Evolutionary conservation across 2,797 vertebrate species (phyloP).

Genomic region (Hemibagrus guttatus): DNA sequence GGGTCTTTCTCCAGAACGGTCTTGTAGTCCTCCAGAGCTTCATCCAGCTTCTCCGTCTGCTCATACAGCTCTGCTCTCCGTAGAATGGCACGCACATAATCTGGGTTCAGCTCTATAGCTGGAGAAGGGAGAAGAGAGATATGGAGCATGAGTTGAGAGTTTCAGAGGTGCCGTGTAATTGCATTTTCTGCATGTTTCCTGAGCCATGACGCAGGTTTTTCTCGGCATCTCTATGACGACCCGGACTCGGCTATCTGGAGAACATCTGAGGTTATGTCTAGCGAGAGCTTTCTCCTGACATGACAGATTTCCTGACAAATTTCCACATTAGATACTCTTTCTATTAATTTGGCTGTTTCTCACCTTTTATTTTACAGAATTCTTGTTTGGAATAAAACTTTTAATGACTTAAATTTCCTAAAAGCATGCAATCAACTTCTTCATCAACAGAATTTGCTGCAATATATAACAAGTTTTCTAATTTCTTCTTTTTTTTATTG

Average conservation of each 20-base stretch:
- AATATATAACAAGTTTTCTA: neutral
- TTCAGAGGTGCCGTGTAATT: neutral
- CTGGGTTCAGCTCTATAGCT: slow-evolving; percentile 91
- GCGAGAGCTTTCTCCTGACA: neutral
- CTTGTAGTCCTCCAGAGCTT: slow-evolving; percentile 94
- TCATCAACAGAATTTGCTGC: neutral
- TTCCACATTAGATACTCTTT: neutral
- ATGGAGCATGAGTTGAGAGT: neutral
- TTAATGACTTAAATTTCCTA: neutral
- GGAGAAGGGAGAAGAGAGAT: slow-evolving; percentile 23
- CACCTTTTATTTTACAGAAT: neutral
- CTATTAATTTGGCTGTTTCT: neutral
- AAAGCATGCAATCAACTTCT: neutral
- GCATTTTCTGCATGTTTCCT: neutral
- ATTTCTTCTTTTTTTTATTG: neutral
- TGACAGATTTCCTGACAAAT: neutral
- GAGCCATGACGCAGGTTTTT: neutral
- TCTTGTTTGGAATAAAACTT: neutral
- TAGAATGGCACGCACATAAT: slow-evolving; percentile 85
- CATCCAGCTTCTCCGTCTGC: slow-evolving; percentile 91
- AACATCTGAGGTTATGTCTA: neutral
- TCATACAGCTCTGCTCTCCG: slow-evolving; percentile 92
- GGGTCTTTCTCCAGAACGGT: slow-evolving; percentile 84
- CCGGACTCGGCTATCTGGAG: neutral
- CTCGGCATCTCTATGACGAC: neutral